These are phyloP conservation scores for Suillia variegata DNA, from an alignment of 2,888 invertebrate genomes.

Conservation along the genomic window DNA sequence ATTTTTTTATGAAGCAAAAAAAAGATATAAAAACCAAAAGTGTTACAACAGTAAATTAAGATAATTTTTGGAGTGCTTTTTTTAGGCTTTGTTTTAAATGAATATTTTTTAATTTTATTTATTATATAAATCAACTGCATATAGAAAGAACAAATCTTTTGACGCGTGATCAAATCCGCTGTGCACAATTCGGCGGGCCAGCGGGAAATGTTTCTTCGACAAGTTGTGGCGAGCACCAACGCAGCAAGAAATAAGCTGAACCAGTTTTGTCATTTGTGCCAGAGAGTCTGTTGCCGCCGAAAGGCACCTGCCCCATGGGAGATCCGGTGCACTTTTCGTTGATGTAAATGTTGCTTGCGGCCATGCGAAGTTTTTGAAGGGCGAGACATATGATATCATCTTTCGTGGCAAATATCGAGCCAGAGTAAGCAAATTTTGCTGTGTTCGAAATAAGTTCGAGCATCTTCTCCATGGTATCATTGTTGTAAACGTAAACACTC, in stretches of 20 bases:
- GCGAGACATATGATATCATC: conserved; percentile 74
- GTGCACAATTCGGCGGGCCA: too few relatives aligned
- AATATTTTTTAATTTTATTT: too few relatives aligned
- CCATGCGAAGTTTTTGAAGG: conserved; percentile 77
- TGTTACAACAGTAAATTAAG: too few relatives aligned
- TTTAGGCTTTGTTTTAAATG: too few relatives aligned
- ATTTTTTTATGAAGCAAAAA: too few relatives aligned
- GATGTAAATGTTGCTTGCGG: conserved; percentile 94
- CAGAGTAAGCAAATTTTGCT: conserved; percentile 23
- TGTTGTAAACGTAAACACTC: conserved; percentile 29
- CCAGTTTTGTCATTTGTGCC: conserved; percentile 99
- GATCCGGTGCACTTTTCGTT: conserved; percentile 97
- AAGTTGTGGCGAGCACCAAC: conserved; percentile 88
- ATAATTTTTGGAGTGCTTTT: too few relatives aligned
- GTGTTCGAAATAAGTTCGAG: conserved; percentile 15
- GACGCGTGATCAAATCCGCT: too few relatives aligned
- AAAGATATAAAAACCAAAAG: too few relatives aligned
- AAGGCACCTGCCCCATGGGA: conserved; percentile 97
- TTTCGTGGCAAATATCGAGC: conserved; percentile 27
- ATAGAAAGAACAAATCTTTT: too few relatives aligned
- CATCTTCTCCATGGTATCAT: conserved; percentile 20
- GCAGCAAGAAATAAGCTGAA: conserved; percentile 85
- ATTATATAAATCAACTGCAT: too few relatives aligned
- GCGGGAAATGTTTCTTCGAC: conserved; percentile 74
- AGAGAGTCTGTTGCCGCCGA: conserved; percentile 91